Base-by-base conservation (phyloP, 2,797 vertebrate species). In the Hippocampus kuda region DNA sequence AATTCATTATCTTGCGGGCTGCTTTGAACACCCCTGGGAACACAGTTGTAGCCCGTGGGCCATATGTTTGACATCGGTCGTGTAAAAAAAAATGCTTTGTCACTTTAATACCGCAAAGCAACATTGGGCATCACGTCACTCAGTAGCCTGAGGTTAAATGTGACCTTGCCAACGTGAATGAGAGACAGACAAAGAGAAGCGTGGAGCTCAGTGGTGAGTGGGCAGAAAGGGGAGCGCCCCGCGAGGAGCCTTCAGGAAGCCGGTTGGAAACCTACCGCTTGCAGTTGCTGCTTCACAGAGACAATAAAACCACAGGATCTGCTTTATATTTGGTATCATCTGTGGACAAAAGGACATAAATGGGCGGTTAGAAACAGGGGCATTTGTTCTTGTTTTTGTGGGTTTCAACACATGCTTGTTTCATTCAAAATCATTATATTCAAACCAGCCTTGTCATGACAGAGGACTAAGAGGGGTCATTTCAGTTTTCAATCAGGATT, bases 251-350 rank as follows among this genome's bases (percentile, higher is more conserved):
- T 34, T 20, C 48, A 27, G 65, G 13, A 27, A 22, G 51, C 15
- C 41, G 27, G 51, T 67, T 76, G 20, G 22, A 42, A 68, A 78
- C 90, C 79, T 87, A 92, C 92, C 85, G 79, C 84, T 79, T 78
- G 78, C 90, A 66, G 83, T 75, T 42, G 88, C 89, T 85, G 92
- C 83, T 84, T 89, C 87, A 78, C 92, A 90, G 0, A 92, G 85
- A 75, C 87, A 95, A 78, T 76, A 93, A 76, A 98, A 90, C 94
- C 95, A 96, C 83, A 98, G 89, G 86, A 98, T 88, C 75, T 90
- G 91, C 84, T 92, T 95, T 87, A 96, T 89, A 85, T 92, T 92
- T 86, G 91, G 86, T 85, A 91, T 82, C 97, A 98, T 99, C 92
- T 95, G 79, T 90, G 68, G 73, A 68, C 1, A 82, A 86, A 87